phyloP scores from a whole-genome alignment of 2,113 vertebrate species.

The Helogale parvula region DNA sequence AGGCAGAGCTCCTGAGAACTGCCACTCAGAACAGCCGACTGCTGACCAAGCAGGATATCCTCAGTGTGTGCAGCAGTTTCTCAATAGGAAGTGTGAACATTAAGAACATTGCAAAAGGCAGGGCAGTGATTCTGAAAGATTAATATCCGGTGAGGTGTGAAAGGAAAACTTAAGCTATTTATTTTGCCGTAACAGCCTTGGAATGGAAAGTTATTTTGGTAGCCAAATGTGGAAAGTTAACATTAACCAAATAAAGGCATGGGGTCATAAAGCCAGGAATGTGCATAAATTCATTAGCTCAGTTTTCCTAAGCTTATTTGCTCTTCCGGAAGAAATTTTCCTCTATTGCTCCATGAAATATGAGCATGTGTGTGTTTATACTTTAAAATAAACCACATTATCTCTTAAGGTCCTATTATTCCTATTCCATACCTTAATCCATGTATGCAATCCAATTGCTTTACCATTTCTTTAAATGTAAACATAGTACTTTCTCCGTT shows the following conservation, averaged over 20 bases:
- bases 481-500: neutral
- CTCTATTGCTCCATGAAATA: slow-evolving; percentile 63
- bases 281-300: slow-evolving; percentile 35
- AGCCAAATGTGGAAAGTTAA: slow-evolving; percentile 53
- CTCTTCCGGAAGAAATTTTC: slow-evolving; percentile 59
- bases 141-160: slow-evolving; percentile 77
- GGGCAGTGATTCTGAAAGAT: slow-evolving; percentile 79
- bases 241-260: slow-evolving; percentile 30
- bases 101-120: slow-evolving; percentile 82
- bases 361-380: neutral
- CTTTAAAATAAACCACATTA: slow-evolving; percentile 45
- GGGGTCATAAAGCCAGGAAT: slow-evolving; percentile 40
- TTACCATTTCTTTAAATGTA: slow-evolving; percentile 19
- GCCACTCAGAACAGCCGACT: neutral
- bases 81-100: slow-evolving; percentile 72
- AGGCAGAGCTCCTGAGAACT: neutral
- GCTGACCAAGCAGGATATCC: slow-evolving; percentile 74
- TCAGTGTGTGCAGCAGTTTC: slow-evolving; percentile 52
- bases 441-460: neutral
- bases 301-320: slow-evolving; percentile 44
- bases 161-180: slow-evolving; percentile 50
- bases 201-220: slow-evolving; percentile 63
- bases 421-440: slow-evolving; percentile 23
- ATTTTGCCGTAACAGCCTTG: slow-evolving; percentile 68
- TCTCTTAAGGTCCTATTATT: slow-evolving; percentile 8